Evolutionary conservation across 2,888 invertebrate genomes (phyloP), one percentile per base, ranked within the genome.

Genomic region (Limnephilus marmoratus): DNA sequence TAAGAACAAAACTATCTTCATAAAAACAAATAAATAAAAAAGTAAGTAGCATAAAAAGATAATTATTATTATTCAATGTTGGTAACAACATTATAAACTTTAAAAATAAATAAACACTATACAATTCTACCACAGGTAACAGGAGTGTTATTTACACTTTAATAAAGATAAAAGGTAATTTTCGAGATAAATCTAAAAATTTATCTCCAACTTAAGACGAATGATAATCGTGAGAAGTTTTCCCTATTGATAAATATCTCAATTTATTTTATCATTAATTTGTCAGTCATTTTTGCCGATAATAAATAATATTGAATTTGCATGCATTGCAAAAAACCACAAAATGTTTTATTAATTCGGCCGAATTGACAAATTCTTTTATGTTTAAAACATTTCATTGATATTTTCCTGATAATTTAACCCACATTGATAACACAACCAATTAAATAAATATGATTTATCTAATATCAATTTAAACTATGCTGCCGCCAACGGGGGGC

Each of bases 401-500:
- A 68, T n/a, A 68, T 24, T 68, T 68, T 68, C n/a, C 68, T n/a
- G n/a, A 68, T 68, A 68, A 68, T 68, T 68, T 68, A 68, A 68
- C 24, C n/a, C 68, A n/a, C 68, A 68, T 34, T 34, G 82, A 34
- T 85, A 91, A 68, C 91, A 89, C 90, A 89, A 92, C 90, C 90
- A 89, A 85, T 81, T 31, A 86, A 81, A 80, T 49, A 87, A 68
- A 68, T 68, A 37, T 41, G 31, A 37, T 85, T 81, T 53, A 90
- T 24, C 34, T 90, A 90, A 85, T 90, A n/a, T 82, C 68, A 88
- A 53, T 90, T 92, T 93, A 93, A 37, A 93, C 93, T 31, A 93
- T 83, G 80, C 93, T 93, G 12, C 93, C 93, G 34, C 93, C 93
- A n/a, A 93, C 31, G 15, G 93, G 45, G 7, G 92, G 91, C 41